Percentiles rank a stretch among this genome's conserved stretches.
Conservation (phyloP, 1,140 invertebrate genomes). For the Ips typographus region DNA sequence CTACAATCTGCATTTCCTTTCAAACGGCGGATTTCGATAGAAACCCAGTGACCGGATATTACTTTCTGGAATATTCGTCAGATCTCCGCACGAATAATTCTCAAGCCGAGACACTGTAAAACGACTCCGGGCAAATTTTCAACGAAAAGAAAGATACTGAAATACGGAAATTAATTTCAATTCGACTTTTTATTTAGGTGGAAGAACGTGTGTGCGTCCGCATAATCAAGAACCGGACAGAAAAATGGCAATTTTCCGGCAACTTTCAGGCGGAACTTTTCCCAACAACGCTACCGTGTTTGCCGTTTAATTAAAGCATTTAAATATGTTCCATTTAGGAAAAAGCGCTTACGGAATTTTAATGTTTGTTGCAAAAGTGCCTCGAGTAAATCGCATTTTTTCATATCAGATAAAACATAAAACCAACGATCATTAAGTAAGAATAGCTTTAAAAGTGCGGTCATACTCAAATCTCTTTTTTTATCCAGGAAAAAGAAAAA, state of each 20-base stretch:
- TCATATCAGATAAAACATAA: too few species aligned
- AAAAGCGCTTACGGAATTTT: slow-evolving; percentile 8
- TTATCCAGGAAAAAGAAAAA: neutral
- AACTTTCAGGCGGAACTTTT: slow-evolving; percentile 1
- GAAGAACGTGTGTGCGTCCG: slow-evolving; percentile 1
- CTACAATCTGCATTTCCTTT: neutral
- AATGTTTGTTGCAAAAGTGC: neutral
- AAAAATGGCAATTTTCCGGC: slow-evolving; percentile 7
- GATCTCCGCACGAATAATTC: neutral
- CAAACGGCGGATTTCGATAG: neutral
- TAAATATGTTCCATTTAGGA: slow-evolving; percentile 11
- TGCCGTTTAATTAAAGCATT: slow-evolving; percentile 12
- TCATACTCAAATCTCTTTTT: too few species aligned
- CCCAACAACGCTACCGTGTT: neutral
- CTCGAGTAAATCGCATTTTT: neutral
- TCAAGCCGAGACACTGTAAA: neutral
- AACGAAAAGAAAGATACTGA: neutral
- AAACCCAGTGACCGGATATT: slow-evolving; percentile 4
- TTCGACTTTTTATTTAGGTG: neutral
- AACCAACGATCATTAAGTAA: too few species aligned
- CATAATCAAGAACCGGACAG: neutral
- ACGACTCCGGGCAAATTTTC: neutral
- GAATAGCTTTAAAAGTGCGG: too few species aligned
- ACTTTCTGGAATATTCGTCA: neutral
- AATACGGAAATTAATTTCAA: slow-evolving; percentile 2